phyloP scores from a whole-genome alignment of 37 sponge, comb jelly and placozoan genomes.

The Mnemiopsis leidyi region DNA sequence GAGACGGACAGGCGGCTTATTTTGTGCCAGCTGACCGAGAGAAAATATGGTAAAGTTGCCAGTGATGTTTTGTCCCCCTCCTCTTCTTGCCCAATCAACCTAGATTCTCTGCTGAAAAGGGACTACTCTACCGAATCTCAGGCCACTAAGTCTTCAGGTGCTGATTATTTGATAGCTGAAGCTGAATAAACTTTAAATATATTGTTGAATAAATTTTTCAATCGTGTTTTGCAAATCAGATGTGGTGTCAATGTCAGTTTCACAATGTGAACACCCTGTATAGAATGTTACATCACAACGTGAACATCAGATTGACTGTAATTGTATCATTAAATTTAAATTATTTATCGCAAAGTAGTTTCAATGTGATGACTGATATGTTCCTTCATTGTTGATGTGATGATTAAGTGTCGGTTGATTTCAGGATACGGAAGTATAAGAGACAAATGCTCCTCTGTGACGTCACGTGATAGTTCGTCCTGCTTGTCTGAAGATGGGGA shows the following conservation, averaged over 20 bases:
- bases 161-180: too few relatives aligned
- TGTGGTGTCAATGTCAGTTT: neutral
- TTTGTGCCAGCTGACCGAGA: neutral
- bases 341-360: too few relatives aligned
- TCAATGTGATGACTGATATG: too few relatives aligned
- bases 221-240: neutral
- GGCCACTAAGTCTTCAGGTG: neutral
- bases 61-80: neutral
- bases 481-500: neutral
- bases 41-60: neutral
- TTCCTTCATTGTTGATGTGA: too few relatives aligned
- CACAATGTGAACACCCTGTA: too few relatives aligned
- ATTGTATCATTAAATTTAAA: too few relatives aligned
- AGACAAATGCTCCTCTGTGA: neutral
- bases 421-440: constrained; percentile 32
- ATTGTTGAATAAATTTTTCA: too few relatives aligned
- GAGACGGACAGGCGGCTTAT: neutral
- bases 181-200: too few relatives aligned
- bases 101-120: neutral
- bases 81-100: neutral
- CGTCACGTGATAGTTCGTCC: neutral
- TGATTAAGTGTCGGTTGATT: constrained; percentile 31
- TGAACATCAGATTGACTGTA: too few relatives aligned
- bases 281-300: too few relatives aligned
- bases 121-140: neutral